Conservation (phyloP, 2,797 vertebrate genomes). For the Gymnoscopelus braueri region DNA sequence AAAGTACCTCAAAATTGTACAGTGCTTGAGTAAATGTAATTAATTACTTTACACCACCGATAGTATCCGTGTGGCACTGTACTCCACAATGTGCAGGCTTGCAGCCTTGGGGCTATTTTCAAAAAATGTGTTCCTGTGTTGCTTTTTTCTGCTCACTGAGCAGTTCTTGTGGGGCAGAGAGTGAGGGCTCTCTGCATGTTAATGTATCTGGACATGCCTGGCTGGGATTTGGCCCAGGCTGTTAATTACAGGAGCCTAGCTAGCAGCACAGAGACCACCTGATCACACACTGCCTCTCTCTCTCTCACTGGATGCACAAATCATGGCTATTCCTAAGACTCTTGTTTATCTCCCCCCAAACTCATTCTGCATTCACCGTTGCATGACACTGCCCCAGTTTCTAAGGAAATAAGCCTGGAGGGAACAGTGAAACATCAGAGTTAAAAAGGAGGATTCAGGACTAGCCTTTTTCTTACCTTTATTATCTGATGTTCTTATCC, state of each 20-base stretch:
- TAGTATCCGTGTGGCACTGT: constrained; percentile 10
- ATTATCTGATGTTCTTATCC: background rate
- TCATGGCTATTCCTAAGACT: constrained; percentile 27
- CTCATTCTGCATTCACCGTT: background rate
- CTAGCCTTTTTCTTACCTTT: background rate
- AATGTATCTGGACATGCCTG: constrained; percentile 76
- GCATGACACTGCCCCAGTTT: background rate
- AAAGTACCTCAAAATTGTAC: too few relatives aligned
- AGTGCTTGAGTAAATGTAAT: too few relatives aligned
- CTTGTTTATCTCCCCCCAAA: background rate
- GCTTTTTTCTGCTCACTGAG: constrained; percentile 72
- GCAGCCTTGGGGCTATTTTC: constrained; percentile 54
- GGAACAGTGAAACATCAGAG: background rate
- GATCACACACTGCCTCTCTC: constrained; percentile 65
- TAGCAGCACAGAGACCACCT: constrained; percentile 65
- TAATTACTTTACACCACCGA: too few relatives aligned
- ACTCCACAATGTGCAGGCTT: too few relatives aligned
- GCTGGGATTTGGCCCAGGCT: constrained; percentile 73
- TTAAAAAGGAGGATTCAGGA: background rate
- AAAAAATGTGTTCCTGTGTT: constrained; percentile 55
- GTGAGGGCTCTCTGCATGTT: constrained; percentile 77
- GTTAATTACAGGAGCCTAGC: constrained; percentile 77
- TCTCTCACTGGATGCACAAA: constrained; percentile 32
- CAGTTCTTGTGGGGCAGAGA: constrained; percentile 68
- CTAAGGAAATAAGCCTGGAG: constrained; percentile 9